These are phyloP conservation scores for Cherax quadricarinatus DNA, from an alignment of 1,140 invertebrate genomes.

Conservation along the genomic window DNA sequence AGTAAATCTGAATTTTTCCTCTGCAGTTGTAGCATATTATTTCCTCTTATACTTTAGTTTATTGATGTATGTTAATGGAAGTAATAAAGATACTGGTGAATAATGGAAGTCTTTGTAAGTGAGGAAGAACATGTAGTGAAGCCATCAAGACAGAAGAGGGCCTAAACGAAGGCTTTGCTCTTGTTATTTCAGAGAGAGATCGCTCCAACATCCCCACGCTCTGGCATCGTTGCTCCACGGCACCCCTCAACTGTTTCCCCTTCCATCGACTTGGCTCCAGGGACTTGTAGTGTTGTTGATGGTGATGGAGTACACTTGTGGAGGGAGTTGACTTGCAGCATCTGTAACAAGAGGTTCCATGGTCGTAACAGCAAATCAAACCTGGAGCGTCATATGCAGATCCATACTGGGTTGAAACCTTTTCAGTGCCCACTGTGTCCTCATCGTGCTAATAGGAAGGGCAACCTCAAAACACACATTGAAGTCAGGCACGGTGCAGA, in stretches of 20 bases:
- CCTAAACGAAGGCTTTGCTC: conserved; percentile 65
- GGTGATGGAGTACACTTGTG: conserved; percentile 27
- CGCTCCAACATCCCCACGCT: conserved; percentile 35
- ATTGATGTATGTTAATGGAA: background rate
- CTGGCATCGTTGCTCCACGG: conserved; percentile 29
- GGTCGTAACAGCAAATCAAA: conserved; percentile 73
- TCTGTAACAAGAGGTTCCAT: conserved; percentile 74
- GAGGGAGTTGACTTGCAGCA: conserved; percentile 72
- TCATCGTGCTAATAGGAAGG: conserved; percentile 68
- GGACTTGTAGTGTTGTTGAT: conserved; percentile 7
- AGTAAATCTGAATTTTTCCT: too few relatives aligned
- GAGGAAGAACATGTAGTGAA: background rate
- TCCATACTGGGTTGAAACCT: conserved; percentile 73
- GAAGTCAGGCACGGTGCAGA: conserved; percentile 52
- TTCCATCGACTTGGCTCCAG: background rate
- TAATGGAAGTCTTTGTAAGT: background rate
- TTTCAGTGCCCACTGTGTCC: conserved; percentile 78
- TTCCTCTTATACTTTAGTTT: background rate
- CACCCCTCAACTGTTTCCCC: conserved; percentile 10
- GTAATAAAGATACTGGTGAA: background rate
- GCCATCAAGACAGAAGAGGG: conserved; percentile 45
- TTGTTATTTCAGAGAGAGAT: conserved; percentile 67
- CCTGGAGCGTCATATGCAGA: conserved; percentile 74
- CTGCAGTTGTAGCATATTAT: background rate
- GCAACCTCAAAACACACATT: conserved; percentile 69